Evolutionary conservation across 2,888 invertebrate species (phyloP).

Genomic region (Sarcophaga caerulescens): DNA sequence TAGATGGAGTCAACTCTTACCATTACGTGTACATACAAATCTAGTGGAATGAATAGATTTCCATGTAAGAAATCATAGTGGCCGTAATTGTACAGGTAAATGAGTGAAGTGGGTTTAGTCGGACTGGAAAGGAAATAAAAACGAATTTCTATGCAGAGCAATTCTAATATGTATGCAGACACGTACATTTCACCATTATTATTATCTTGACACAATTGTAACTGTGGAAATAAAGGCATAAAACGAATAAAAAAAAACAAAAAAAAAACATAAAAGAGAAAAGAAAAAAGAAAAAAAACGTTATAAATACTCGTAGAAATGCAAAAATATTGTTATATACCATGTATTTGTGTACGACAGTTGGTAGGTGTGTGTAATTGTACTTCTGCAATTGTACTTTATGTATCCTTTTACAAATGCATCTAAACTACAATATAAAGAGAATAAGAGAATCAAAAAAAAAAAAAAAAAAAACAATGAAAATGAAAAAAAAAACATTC

Average conservation of each 20-base stretch:
- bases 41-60: slow-evolving; percentile 35
- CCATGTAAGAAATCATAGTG: not conserved
- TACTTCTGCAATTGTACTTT: slow-evolving; percentile 7
- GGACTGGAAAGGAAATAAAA: slow-evolving; percentile 39
- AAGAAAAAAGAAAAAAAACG: not conserved
- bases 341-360: not conserved
- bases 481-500: not conserved
- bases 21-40: not conserved
- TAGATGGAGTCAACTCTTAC: not conserved
- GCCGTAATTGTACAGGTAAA: not conserved
- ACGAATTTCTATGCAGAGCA: slow-evolving; percentile 50
- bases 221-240: slow-evolving; percentile 15
- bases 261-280: not conserved
- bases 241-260: not conserved
- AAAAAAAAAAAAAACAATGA: no score
- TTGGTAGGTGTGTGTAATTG: not conserved
- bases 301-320: not conserved
- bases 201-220: slow-evolving; percentile 59
- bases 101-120: not conserved
- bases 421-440: not conserved
- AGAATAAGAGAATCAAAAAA: no score
- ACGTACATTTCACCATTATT: slow-evolving; percentile 59
- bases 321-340: slow-evolving; percentile 16
- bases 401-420: slow-evolving; percentile 12
- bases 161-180: slow-evolving; percentile 46